These are phyloP conservation scores for Sturmia bella DNA, from an alignment of 2,888 invertebrate species.

Conservation along the genomic window DNA sequence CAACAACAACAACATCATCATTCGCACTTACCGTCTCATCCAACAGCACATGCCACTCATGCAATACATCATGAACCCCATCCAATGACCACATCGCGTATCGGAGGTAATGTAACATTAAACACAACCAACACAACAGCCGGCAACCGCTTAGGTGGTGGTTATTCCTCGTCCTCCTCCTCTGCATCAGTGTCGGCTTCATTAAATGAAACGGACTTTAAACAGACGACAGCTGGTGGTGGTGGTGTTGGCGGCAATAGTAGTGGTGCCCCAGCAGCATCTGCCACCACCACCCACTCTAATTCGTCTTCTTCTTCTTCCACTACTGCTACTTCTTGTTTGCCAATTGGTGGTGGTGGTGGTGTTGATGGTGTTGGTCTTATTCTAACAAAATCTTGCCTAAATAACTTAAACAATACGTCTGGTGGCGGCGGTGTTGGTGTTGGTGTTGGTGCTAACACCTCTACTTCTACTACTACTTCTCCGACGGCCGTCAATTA, in stretches of 20 bases:
- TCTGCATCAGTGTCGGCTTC: slow-evolving; percentile 55
- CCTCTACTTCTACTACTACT: slow-evolving; percentile 56
- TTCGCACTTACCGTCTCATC: slow-evolving; percentile 72
- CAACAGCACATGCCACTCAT: slow-evolving; percentile 68
- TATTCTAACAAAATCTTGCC: slow-evolving; percentile 59
- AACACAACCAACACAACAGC: slow-evolving; percentile 64
- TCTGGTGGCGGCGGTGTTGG: slow-evolving; percentile 43
- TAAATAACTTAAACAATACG: slow-evolving; percentile 46
- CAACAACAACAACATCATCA: slow-evolving; percentile 71
- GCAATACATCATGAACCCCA: slow-evolving; percentile 68
- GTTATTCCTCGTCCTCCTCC: slow-evolving; percentile 47
- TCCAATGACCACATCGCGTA: slow-evolving; percentile 70
- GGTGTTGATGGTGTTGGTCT: slow-evolving; percentile 57
- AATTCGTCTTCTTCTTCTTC: slow-evolving; percentile 12
- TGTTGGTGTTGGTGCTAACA: slow-evolving; percentile 64
- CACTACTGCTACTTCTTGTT: slow-evolving; percentile 35
- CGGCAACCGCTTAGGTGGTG: slow-evolving; percentile 65
- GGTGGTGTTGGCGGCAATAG: slow-evolving; percentile 26
- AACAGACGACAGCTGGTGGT: slow-evolving; percentile 53
- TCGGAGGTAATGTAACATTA: slow-evolving; percentile 71
- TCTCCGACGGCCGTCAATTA: slow-evolving; percentile 57
- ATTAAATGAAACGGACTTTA: slow-evolving; percentile 56
- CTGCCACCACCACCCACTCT: slow-evolving; percentile 23
- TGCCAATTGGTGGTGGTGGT: slow-evolving; percentile 12
- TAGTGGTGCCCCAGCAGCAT: slow-evolving; percentile 35